Base-by-base conservation (phyloP, 1,140 invertebrate genomes). In the Dreissena polymorpha region DNA sequence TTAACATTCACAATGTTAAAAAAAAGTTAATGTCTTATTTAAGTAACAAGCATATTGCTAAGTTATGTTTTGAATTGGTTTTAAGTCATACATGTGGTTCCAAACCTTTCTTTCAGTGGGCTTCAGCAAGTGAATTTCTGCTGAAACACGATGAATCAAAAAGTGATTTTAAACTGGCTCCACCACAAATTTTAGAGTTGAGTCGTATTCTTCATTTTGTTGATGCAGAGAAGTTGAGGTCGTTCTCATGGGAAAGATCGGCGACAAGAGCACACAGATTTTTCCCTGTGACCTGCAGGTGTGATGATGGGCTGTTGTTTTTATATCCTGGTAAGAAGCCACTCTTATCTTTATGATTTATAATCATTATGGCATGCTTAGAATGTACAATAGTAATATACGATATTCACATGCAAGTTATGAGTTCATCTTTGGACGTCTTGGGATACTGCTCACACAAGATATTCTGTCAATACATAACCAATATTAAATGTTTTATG, bases 111-210 rank as follows among this genome's bases (percentile, higher is more conserved):
- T 87, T 87, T 49, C 83, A 94, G 93, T 94, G 94, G 94, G 80
- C 81, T n/a, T 89, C 90, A 67, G 93, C 94, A 27, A 64, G 78
- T 49, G 86, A 89, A 39, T 81, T 93, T 14, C 67, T 94, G 8
- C 81, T 90, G n/a, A 89, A 91, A 27, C 90, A 92, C 86, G 70
- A 69, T 7, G 75, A 87, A 13, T 86, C 86, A 14, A 77, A 87
- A 21, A 84, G 91, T 57, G 86, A 86, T 6, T 49, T 83, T 1
- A 55, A 83, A 39, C 85, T 94, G 3, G 92, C 93, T 39, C 94
- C 94, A 49, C 94, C 94, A 18, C 94, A 94, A 87, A 75, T 93
- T 5, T 94, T 94, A 85, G 94, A 94, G 85, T 69, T 94, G 5
- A 88, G 89, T 13, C 82, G 93, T 39, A 68, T 94, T 13, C 73